Evolutionary conservation across 2,113 vertebrate species (phyloP).

Genomic region (Neogale vison): DNA sequence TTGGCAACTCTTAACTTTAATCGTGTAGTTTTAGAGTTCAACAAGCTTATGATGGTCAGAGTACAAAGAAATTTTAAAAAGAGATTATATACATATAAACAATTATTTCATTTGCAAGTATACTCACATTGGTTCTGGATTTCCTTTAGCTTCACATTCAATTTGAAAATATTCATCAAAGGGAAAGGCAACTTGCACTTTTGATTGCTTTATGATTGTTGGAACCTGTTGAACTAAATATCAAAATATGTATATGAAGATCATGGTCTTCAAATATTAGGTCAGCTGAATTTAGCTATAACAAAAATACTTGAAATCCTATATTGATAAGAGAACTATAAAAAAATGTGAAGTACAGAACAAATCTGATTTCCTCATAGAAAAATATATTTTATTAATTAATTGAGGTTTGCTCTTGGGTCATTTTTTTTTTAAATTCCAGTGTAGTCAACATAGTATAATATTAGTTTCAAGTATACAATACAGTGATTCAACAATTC

Average conservation of each 20-base stretch:
- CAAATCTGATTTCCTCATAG: not conserved
- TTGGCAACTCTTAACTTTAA: not conserved
- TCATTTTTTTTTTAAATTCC: not conserved
- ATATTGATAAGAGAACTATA: not conserved
- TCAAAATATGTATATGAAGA: slow-evolving; percentile 44
- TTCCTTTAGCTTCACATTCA: slow-evolving; percentile 95
- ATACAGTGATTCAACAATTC: not conserved
- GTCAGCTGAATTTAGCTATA: too few relatives aligned
- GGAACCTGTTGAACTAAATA: slow-evolving; percentile 94
- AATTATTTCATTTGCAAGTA: not conserved
- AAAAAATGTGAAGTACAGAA: not conserved
- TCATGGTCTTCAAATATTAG: not conserved
- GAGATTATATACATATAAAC: rapidly evolving
- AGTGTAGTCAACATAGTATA: not conserved
- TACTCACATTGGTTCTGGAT: slow-evolving; percentile 93
- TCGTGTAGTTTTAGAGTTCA: not conserved
- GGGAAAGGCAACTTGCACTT: slow-evolving; percentile 92
- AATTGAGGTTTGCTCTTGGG: not conserved
- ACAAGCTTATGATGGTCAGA: too few relatives aligned
- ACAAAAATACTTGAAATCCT: not conserved
- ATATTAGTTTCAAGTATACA: not conserved
- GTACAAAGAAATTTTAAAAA: not conserved
- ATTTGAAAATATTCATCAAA: slow-evolving; percentile 94
- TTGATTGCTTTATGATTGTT: slow-evolving; percentile 91
- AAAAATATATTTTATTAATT: not conserved